Conservation (phyloP, 30 jellyfish, hydroid and myxozoan species). For the Nemopilema nomurai region DNA sequence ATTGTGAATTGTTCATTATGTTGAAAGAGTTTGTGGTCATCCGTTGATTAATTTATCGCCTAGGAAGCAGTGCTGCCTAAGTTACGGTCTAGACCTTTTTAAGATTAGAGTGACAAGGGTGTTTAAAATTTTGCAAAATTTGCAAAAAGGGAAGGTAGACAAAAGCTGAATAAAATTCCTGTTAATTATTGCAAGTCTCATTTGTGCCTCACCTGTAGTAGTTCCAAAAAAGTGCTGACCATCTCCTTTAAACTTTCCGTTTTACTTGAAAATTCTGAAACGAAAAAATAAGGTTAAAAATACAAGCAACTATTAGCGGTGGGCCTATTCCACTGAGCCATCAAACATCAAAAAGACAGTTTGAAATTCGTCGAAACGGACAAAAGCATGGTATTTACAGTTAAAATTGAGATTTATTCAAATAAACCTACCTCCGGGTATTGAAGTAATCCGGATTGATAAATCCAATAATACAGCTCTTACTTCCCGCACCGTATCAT, state of each 20-base stretch:
- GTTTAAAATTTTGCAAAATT: no score
- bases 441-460: not conserved
- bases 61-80: no score
- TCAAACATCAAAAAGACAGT: no score
- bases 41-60: no score
- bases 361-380: not conserved
- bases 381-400: no score
- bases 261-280: not conserved
- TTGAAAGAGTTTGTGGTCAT: no score
- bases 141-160: no score
- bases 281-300: not conserved
- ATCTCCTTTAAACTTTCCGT: not conserved
- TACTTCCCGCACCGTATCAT: constrained; percentile 6
- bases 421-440: not conserved
- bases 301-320: not conserved
- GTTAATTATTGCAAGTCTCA: no score
- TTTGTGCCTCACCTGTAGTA: not conserved
- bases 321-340: not conserved
- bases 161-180: constrained; percentile 1
- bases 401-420: no score
- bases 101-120: no score
- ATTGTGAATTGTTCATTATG: no score
- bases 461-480: constrained; percentile 25
- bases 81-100: no score
- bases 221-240: not conserved